Conservation (phyloP, 2,797 vertebrate genomes). For the Hyperoplus immaculatus region DNA sequence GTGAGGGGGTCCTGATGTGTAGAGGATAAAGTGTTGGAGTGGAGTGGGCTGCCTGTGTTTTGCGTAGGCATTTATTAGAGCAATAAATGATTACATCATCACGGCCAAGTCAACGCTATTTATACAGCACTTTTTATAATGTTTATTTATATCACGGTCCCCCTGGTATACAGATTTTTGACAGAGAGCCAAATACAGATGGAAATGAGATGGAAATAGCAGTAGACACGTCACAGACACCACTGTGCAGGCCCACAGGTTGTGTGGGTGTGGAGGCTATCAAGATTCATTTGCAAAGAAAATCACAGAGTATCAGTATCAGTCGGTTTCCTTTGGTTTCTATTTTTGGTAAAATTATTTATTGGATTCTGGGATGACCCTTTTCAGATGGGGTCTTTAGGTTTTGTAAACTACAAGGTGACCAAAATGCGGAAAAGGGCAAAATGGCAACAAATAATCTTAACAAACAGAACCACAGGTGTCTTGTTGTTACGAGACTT, state of each 20-base stretch:
- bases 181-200: slow-evolving; percentile 46
- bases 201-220: slow-evolving; percentile 59
- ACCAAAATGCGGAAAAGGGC: no score
- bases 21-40: slow-evolving; percentile 58
- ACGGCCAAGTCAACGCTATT: slow-evolving; percentile 58
- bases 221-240: slow-evolving; percentile 34
- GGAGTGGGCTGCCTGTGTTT: slow-evolving; percentile 67
- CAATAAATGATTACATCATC: slow-evolving; percentile 74
- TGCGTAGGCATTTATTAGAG: slow-evolving; percentile 74
- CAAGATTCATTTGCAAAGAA: slow-evolving; percentile 51
- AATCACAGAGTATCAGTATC: slow-evolving; percentile 35
- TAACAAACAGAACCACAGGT: neutral
- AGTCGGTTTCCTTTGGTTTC: slow-evolving; percentile 6
- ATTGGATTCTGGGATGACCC: neutral
- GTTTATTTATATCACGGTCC: slow-evolving; percentile 63
- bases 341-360: slow-evolving; percentile 3
- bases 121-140: slow-evolving; percentile 54
- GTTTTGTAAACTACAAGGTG: neutral
- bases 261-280: slow-evolving; percentile 63
- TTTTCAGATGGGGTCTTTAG: no score
- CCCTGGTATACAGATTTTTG: slow-evolving; percentile 34
- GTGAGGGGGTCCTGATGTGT: slow-evolving; percentile 69
- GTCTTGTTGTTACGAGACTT: neutral
- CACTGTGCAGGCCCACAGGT: slow-evolving; percentile 44
- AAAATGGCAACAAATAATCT: neutral